Evolutionary conservation across 2,113 vertebrate species (phyloP).

Genomic region (Formicarius rufipectus): DNA sequence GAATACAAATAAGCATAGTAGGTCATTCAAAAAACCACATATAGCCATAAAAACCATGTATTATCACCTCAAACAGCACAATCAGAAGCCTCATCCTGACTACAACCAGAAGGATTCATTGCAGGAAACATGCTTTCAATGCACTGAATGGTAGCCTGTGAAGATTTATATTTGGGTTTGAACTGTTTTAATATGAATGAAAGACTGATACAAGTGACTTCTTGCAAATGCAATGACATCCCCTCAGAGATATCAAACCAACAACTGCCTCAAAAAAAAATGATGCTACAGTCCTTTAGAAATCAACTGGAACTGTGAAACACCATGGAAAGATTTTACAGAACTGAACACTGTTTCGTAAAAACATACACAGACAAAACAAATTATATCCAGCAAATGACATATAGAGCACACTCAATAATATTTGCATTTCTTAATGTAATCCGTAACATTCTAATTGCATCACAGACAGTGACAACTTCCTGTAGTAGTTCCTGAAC

Average conservation of each 20-base stretch:
- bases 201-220: neutral
- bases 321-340: neutral
- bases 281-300: neutral
- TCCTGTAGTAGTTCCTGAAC: neutral
- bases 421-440: neutral
- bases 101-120: neutral
- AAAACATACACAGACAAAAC: neutral
- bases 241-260: neutral
- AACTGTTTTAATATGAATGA: conserved; percentile 35
- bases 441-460: neutral
- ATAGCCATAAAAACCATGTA: neutral
- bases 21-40: conserved; percentile 27
- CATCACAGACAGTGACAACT: neutral
- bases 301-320: neutral
- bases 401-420: neutral
- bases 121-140: neutral
- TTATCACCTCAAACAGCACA: neutral
- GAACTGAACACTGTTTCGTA: neutral
- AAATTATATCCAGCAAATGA: neutral
- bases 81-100: neutral
- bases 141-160: conserved; percentile 10
- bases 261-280: neutral
- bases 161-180: conserved; percentile 30
- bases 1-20: conserved; percentile 1
- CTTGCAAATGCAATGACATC: neutral